Evolutionary conservation across 2,888 invertebrate genomes (phyloP).

Genomic region (Norana najaformis): DNA sequence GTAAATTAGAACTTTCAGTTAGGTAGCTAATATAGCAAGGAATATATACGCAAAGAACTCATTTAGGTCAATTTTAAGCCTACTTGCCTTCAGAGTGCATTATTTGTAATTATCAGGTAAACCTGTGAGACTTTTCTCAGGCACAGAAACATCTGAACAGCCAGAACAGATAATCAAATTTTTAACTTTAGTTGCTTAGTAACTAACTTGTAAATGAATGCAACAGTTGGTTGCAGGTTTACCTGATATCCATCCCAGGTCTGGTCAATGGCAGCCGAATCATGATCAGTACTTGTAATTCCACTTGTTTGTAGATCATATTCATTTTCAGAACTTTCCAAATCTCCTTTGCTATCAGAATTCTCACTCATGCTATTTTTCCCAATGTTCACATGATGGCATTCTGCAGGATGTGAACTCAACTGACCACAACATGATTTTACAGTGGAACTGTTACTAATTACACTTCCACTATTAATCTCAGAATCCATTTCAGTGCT

Average conservation of each 20-base stretch:
- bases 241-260: conserved; percentile 15
- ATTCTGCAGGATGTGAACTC: not conserved
- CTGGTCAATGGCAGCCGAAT: not conserved
- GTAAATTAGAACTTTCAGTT: too few species aligned
- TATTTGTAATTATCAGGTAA: too few species aligned
- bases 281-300: not conserved
- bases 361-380: not conserved
- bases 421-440: not conserved
- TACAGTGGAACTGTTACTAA: not conserved
- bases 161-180: not conserved
- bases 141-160: too few species aligned
- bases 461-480: not conserved
- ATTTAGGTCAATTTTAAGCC: too few species aligned
- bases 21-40: too few species aligned
- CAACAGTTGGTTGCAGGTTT: not conserved
- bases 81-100: too few species aligned
- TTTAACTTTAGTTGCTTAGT: not conserved
- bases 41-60: too few species aligned
- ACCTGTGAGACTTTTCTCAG: too few species aligned
- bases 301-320: not conserved
- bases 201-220: not conserved
- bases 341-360: not conserved
- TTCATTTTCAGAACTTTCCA: not conserved
- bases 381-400: not conserved
- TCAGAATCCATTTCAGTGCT: not conserved